Base-by-base conservation (phyloP, 2,797 vertebrate species). In the Avahi laniger region DNA sequence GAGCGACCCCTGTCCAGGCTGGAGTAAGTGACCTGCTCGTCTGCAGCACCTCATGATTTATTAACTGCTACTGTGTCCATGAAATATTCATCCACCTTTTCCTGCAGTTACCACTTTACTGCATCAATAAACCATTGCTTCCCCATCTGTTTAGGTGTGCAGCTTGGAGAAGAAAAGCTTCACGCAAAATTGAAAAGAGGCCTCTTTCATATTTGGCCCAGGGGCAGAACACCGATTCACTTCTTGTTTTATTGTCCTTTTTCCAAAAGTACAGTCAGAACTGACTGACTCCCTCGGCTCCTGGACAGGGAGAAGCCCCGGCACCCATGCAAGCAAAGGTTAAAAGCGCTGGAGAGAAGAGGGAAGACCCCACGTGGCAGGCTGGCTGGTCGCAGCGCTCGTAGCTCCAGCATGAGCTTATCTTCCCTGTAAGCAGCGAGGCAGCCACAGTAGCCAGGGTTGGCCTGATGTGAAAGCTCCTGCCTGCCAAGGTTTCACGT, bases 41-140 rank as follows among this genome's bases (percentile, higher is more conserved):
- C 82, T 35, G 57, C 14, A 65, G 69, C 11, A 22, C 17, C 89
- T 91, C 46, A 57, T 94, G 95, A 97, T 93, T 96, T 97, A 96
- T 97, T 94, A 93, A 92, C 83, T 92, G 67, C 63, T 76, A 10
- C 69, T 63, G 63, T 48, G 65, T 70, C 79, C 90, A 94, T 97
- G 79, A 97, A 96, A 96, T 96, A 97, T 89, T 96, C 86, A 97
- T 89, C n/a, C 4, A 1, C 14, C 14, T 9, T 95, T 91, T 78
- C 82, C 87, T 59, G 12, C 38, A 75, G 79, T 82, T 52, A 14
- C 54, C 8, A 50, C n/a, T 61, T 69, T 70, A 38, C 84, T n/a
- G 73, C 91, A 87, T 95, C 95, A 70, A 28, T 69, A 90, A 95
- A 76, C 81, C 86, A 26, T 43, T 0, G 15, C 54, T 78, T 38